Evolutionary conservation across 1,140 invertebrate species (phyloP), one percentile per base, ranked within the genome.

Genomic region (Sycophaga agraensis): DNA sequence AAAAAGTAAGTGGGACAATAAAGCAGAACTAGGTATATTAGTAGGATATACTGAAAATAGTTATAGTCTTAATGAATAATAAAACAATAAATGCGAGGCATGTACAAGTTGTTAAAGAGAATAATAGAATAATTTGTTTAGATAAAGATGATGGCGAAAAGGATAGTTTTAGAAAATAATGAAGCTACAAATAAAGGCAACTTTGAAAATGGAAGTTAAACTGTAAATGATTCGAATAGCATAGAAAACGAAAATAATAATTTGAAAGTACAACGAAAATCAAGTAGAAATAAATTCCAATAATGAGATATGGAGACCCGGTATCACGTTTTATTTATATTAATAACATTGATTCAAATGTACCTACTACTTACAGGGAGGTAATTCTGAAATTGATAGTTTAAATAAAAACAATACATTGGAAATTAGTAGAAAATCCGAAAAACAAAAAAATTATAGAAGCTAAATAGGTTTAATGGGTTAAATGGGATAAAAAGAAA

Each of bases 81-180:
- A 64, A 40, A 34, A 31, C 61, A 9, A 64, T 68, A 21, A 54
- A 57, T 34, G 64, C 59, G 17, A 64, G 56, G 56, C 42, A 66
- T 48, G 64, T 59, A 19, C 42, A 66, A 24, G 46, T 66, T 35
- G 45, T 68, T 22, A 58, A 68, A 61, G 46, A 66, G 40, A 35
- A 57, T 46, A 31, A 39, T n/a, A 65, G 48, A 64, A 58, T 40
- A 50, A 48, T 68, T 42, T 61, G 60, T 39, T 55, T 64, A 21
- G 42, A 43, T 0, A 43, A 40, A 4, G 37, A 40, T 12, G n/a
- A 40, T 22, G 16, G 14, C 7, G 19, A 43, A 43, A 21, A 21
- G 19, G 5, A 4, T 21, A 21, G 19, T 6, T 4, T 11, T 40
- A 40, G 7, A 40, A 40, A 40, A 40, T 40, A 40, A 40, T 11